Base-by-base conservation (phyloP, 37 sponge, comb jelly and placozoan genomes). In the Oopsacas minuta region DNA sequence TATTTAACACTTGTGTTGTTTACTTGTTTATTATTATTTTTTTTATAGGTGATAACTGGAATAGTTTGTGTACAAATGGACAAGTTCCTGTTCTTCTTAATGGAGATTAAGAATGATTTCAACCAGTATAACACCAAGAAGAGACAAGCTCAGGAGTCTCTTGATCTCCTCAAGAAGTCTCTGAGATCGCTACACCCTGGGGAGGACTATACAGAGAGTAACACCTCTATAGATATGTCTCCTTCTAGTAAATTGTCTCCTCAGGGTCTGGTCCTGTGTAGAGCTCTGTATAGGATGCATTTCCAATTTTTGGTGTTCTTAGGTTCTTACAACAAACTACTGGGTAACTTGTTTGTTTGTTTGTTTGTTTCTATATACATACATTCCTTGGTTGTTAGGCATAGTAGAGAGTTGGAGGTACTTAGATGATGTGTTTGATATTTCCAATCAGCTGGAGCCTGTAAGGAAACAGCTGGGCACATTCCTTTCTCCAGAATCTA, bases 241-340 rank as follows among this genome's bases (percentile, higher is more conserved):
- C 81, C 75, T 22, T 15, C 36, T 17, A 23, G 49, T 5, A 46
- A 39, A 52, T 35, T 84, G 83, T 84, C 38, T 53, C 36, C 38
- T 10, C 75, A 91, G 92, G 88, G 87, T 0, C 87, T 90, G 35
- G 23, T 52, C 34, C 88, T 94, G 36, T 91, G 92, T 83, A 84
- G 85, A 38, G 87, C 89, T 20, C 85, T 94, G 0, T 90, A 94
- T 88, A 83, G 84, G 85, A 83, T 92, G 23, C 94, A 94, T 85
- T 92, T 92, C 88, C 92, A 89, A 81, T 82, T 91, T 1, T 82
- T 94, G n/a, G 83, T 91, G 28, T 52, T 92, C 39, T 53, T 94
- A 39, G 87, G 91, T 0, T 83, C 83, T 7, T 94, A 92, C 36
- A 81, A 90, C 35, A 94, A 94, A 53, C 84, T 94, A 20, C 39